Percentiles rank a stretch among this genome's conserved stretches.
Conservation (phyloP, 2,797 vertebrate genomes). For the Acrossocheilus fasciatus region DNA sequence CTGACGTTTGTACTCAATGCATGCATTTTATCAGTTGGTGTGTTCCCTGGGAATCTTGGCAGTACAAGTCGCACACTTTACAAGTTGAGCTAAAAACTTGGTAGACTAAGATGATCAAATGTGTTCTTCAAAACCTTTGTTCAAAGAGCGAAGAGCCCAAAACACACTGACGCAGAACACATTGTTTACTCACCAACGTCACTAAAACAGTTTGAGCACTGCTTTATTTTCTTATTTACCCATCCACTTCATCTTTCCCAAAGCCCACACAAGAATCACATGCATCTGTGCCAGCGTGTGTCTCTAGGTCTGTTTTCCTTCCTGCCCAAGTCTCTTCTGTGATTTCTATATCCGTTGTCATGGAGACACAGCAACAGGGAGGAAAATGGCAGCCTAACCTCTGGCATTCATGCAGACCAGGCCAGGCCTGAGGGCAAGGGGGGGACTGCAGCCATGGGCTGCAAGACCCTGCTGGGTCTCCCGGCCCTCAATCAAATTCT, state of each 20-base stretch:
- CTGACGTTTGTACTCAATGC: neutral
- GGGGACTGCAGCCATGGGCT: conserved; percentile 29
- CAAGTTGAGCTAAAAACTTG: neutral
- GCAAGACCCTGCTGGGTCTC: conserved; percentile 35
- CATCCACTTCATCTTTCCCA: conserved; percentile 43
- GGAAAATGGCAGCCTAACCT: conserved; percentile 95
- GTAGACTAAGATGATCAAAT: conserved; percentile 5
- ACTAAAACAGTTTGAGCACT: conserved; percentile 26
- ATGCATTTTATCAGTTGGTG: neutral
- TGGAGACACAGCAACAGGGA: conserved; percentile 91
- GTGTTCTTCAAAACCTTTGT: neutral
- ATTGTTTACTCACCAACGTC: conserved; percentile 20
- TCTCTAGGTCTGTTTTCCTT: conserved; percentile 93
- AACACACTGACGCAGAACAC: neutral
- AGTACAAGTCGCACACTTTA: neutral
- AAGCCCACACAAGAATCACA: conserved; percentile 23
- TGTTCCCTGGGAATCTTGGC: conserved; percentile 5
- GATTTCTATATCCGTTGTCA: conserved; percentile 99
- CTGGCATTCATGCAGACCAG: conserved; percentile 88
- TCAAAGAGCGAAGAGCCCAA: neutral
- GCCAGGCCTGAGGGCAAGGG: conserved; percentile 71
- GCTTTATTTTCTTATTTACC: conserved; percentile 37
- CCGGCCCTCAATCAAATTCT: conserved; percentile 77
- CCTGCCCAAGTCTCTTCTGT: conserved; percentile 88
- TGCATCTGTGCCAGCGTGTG: conserved; percentile 84